These are phyloP conservation scores for Nephrotoma appendiculata DNA, from an alignment of 2,888 invertebrate genomes.

Conservation along the genomic window DNA sequence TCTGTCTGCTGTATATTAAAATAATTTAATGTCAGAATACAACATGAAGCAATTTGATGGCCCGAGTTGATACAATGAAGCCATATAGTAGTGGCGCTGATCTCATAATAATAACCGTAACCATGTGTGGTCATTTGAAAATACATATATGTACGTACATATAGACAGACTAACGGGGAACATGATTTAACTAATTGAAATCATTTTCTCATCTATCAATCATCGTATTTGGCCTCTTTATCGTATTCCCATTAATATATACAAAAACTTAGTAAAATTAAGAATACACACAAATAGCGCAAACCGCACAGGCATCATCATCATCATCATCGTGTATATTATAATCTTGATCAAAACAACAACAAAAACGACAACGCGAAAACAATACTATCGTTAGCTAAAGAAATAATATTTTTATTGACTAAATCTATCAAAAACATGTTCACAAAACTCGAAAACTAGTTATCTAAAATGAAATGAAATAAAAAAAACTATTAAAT, in stretches of 20 bases:
- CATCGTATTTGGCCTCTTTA: not conserved
- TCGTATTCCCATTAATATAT: not conserved
- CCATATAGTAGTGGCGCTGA: not conserved
- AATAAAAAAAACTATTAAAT: not conserved
- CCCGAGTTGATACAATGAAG: not conserved
- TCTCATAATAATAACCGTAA: not conserved
- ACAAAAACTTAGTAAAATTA: not conserved
- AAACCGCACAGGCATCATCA: not conserved
- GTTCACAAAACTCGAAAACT: not conserved
- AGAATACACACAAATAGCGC: not conserved
- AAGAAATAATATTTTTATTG: not conserved
- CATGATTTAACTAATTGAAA: not conserved
- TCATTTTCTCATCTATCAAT: not conserved
- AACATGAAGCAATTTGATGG: not conserved
- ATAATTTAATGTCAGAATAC: not conserved
- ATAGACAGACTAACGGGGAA: not conserved
- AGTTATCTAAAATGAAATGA: not conserved
- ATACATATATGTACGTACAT: not conserved
- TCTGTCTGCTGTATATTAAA: not conserved
- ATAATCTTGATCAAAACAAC: not conserved
- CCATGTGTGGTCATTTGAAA: not conserved
- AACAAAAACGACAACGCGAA: not conserved
- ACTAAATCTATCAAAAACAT: not conserved
- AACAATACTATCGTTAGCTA: not conserved
- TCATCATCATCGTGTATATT: not conserved